phyloP scores from a whole-genome alignment of 2,113 vertebrate genomes.

The Myrmophylax atrothorax region DNA sequence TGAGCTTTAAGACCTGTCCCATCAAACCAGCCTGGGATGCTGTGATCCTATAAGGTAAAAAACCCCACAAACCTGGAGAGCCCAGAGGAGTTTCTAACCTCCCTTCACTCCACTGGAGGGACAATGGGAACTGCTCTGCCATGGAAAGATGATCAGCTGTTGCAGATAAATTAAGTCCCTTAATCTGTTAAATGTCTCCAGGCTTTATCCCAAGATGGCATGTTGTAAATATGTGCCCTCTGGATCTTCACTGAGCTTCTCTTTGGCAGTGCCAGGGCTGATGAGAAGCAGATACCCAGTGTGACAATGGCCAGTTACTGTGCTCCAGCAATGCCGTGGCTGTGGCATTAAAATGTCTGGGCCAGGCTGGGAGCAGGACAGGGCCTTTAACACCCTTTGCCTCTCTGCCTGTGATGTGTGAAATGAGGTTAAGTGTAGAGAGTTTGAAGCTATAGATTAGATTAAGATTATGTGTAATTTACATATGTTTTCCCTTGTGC shows the following conservation, averaged over 20 bases:
- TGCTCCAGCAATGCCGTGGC: not conserved
- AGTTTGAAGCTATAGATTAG: not conserved
- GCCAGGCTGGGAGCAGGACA: rapidly evolving
- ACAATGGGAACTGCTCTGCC: not conserved
- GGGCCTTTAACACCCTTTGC: not conserved
- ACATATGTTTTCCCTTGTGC: not conserved
- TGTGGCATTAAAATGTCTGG: not conserved
- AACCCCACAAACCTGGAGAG: not conserved
- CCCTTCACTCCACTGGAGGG: not conserved
- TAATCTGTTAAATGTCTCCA: not conserved
- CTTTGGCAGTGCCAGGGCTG: not conserved
- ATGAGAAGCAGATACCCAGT: not conserved
- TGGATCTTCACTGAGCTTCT: not conserved
- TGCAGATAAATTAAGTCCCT: not conserved
- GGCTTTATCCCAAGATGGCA: not conserved
- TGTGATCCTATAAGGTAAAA: not conserved
- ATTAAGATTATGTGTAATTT: not conserved
- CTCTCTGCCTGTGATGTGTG: not conserved
- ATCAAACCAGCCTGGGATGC: not conserved
- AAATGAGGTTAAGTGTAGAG: not conserved
- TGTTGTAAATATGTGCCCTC: not conserved
- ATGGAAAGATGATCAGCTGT: not conserved
- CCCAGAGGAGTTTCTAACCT: not conserved
- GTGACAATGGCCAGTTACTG: not conserved
- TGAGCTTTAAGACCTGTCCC: not conserved